phyloP scores from a whole-genome alignment of 2,797 vertebrate genomes.

The Eidolon dupreanum region DNA sequence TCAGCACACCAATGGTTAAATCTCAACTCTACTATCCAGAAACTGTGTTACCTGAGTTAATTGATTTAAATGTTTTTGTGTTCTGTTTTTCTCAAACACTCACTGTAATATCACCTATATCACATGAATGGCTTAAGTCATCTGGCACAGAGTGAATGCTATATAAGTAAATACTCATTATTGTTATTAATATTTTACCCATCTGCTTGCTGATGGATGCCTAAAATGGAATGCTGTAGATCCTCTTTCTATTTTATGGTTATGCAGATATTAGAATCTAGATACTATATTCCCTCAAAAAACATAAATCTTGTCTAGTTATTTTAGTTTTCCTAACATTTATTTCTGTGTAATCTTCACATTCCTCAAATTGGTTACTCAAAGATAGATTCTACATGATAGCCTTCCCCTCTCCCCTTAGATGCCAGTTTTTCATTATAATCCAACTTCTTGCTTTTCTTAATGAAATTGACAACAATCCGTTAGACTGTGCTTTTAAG shows the following conservation, averaged over 20 bases:
- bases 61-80: background rate
- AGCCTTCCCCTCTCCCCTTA: accelerated
- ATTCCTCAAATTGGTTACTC: background rate
- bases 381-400: background rate
- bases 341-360: background rate
- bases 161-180: background rate
- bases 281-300: background rate
- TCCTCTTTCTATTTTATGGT: background rate
- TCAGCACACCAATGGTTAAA: background rate
- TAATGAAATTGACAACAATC: background rate
- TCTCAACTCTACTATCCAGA: background rate
- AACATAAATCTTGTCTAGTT: background rate
- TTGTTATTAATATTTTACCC: background rate
- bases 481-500: background rate
- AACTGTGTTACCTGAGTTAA: background rate
- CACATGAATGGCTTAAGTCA: background rate
- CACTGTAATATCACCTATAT: background rate
- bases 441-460: background rate
- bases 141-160: background rate
- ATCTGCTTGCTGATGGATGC: background rate
- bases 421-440: background rate
- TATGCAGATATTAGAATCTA: background rate
- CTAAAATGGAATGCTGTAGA: background rate
- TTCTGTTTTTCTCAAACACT: background rate
- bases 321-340: background rate